Evolutionary conservation across 2,888 invertebrate species (phyloP).

Genomic region (Heliconius erato): DNA sequence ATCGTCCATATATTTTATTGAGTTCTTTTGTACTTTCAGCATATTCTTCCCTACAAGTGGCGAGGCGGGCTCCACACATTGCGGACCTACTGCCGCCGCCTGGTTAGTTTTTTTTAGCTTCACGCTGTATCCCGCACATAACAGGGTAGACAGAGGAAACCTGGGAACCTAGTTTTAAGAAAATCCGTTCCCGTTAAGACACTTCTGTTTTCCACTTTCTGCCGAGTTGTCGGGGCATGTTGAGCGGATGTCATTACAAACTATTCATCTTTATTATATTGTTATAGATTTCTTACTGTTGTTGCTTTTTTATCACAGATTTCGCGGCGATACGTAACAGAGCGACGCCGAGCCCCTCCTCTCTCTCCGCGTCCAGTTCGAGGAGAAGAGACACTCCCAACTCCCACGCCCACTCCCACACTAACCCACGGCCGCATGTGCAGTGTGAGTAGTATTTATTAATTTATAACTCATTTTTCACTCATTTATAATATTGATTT

Average conservation of each 20-base stretch:
- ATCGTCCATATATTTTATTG: too few relatives aligned
- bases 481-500: neutral
- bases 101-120: slow-evolving; percentile 38
- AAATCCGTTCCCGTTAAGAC: too few relatives aligned
- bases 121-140: too few relatives aligned
- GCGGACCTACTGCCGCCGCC: slow-evolving; percentile 53
- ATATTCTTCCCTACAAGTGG: slow-evolving; percentile 66
- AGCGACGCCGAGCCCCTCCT: slow-evolving; percentile 52
- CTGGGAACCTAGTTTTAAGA: too few relatives aligned
- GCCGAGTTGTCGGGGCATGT: too few relatives aligned
- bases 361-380: slow-evolving; percentile 38
- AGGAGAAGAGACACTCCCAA: neutral
- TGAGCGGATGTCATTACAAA: too few relatives aligned
- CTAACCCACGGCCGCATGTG: slow-evolving; percentile 8
- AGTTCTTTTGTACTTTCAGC: slow-evolving; percentile 57
- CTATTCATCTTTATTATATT: too few relatives aligned
- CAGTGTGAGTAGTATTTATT: slow-evolving; percentile 1
- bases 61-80: slow-evolving; percentile 49
- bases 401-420: neutral
- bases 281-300: neutral
- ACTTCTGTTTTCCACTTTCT: too few relatives aligned
- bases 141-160: too few relatives aligned
- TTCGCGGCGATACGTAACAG: slow-evolving; percentile 52
- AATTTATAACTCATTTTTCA: neutral
- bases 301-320: slow-evolving; percentile 38